These are phyloP conservation scores for Colossoma macropomum DNA, from an alignment of 2,113 vertebrate genomes.

Conservation along the genomic window DNA sequence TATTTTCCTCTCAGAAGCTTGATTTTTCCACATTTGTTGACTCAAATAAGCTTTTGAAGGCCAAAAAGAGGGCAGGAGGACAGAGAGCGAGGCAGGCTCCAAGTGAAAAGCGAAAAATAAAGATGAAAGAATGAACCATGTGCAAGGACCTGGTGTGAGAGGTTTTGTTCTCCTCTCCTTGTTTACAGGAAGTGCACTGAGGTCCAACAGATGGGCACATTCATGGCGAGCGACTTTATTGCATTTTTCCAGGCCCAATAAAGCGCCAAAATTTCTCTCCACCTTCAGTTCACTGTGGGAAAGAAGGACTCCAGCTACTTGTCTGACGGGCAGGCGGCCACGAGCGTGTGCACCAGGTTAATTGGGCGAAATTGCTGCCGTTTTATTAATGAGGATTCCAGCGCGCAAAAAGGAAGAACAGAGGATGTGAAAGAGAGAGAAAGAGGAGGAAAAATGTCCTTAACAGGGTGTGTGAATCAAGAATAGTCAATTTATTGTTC, in stretches of 20 bases:
- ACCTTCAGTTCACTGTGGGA: constrained; percentile 77
- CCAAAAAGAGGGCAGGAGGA: not conserved
- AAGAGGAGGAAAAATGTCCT: not conserved
- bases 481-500: not conserved
- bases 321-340: constrained; percentile 23
- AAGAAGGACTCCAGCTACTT: constrained; percentile 61
- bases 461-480: not conserved
- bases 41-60: not conserved
- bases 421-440: not conserved
- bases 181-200: constrained; percentile 80
- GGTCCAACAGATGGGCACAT: constrained; percentile 76
- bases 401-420: not conserved
- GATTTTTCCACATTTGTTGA: not conserved
- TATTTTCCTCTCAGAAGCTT: not conserved
- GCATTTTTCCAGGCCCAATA: constrained; percentile 78
- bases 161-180: constrained; percentile 74
- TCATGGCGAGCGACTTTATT: constrained; percentile 77
- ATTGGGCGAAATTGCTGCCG: constrained; percentile 27
- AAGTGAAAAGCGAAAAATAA: constrained; percentile 48
- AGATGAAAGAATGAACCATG: constrained; percentile 66
- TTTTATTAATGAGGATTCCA: constrained; percentile 26
- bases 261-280: constrained; percentile 63
- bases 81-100: constrained; percentile 24
- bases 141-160: constrained; percentile 66
- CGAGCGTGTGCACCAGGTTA: constrained; percentile 5